Evolutionary conservation across 2,797 vertebrate species (phyloP).

Genomic region (Podarcis siculus): DNA sequence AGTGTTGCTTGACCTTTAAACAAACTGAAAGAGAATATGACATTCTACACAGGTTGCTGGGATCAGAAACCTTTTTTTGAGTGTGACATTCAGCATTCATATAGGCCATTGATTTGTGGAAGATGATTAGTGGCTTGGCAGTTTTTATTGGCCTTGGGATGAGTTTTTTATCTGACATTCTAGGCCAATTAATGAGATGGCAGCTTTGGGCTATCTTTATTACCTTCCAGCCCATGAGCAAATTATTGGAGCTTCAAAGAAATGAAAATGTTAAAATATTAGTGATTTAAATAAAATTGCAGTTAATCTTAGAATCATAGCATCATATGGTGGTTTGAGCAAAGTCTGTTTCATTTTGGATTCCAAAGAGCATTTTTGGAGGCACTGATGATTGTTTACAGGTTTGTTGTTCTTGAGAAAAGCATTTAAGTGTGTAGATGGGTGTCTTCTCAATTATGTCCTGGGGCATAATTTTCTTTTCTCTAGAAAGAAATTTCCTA

Average conservation of each 20-base stretch:
- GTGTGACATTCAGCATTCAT: not conserved
- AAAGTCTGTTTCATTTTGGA: not conserved
- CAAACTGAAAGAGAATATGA: conserved; percentile 22
- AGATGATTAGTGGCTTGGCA: not conserved
- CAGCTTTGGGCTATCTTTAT: not conserved
- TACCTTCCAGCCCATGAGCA: not conserved
- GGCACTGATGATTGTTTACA: not conserved
- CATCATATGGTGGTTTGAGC: not conserved
- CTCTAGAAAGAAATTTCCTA: too few relatives aligned
- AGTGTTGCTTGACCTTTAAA: conserved; percentile 22
- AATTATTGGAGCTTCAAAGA: conserved; percentile 4
- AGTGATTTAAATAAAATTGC: not conserved
- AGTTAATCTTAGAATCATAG: not conserved
- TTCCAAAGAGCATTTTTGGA: not conserved
- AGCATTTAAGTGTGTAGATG: not conserved
- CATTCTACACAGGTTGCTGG: not conserved
- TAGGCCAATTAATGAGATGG: not conserved
- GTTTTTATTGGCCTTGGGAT: conserved; percentile 24
- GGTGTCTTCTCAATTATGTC: not conserved
- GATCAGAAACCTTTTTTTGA: not conserved
- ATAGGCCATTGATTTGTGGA: not conserved
- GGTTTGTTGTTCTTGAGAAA: not conserved
- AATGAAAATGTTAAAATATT: not conserved
- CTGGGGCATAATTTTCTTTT: not conserved
- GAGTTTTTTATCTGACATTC: conserved; percentile 3